A percentile compares a stretch with the other conserved stretches of the same genome.
Evolutionary conservation across 2,888 invertebrate species (phyloP).

Genomic region (Palloptera scutellata): DNA sequence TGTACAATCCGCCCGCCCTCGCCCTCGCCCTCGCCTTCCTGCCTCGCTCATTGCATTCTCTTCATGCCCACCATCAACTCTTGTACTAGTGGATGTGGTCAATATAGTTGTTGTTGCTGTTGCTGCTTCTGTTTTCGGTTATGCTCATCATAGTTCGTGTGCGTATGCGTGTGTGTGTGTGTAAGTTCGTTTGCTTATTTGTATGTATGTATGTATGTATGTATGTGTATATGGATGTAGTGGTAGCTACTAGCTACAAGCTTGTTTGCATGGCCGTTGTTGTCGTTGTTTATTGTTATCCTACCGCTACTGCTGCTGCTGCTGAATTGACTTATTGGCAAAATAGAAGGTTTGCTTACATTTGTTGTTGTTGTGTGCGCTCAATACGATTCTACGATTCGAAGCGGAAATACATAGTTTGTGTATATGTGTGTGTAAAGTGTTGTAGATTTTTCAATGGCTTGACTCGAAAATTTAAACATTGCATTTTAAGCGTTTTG

Average conservation of each 20-base stretch:
- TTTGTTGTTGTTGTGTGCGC: constrained; percentile 15
- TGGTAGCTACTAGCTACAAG: not conserved
- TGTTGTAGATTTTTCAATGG: not conserved
- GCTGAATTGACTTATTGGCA: not conserved
- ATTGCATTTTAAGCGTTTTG: not conserved
- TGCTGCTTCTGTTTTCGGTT: not conserved
- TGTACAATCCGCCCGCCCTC: too few species aligned
- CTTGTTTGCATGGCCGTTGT: not conserved
- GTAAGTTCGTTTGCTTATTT: not conserved
- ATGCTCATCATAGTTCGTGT: not conserved
- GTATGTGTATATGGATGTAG: not conserved
- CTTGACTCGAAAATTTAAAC: not conserved
- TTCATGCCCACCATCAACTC: not conserved
- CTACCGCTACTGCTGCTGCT: not conserved
- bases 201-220: not conserved
- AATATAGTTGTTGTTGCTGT: not conserved
- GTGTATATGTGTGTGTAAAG: not conserved
- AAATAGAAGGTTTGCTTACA: constrained; percentile 6
- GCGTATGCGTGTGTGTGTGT: constrained; percentile 4
- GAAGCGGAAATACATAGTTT: not conserved
- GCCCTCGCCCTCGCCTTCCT: not conserved
- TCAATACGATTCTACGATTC: not conserved
- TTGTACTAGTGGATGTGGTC: not conserved
- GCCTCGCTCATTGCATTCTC: not conserved
- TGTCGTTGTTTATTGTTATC: constrained; percentile 14